Conservation (phyloP, 1,140 invertebrate species). For the Drosophila sturtevanti region DNA sequence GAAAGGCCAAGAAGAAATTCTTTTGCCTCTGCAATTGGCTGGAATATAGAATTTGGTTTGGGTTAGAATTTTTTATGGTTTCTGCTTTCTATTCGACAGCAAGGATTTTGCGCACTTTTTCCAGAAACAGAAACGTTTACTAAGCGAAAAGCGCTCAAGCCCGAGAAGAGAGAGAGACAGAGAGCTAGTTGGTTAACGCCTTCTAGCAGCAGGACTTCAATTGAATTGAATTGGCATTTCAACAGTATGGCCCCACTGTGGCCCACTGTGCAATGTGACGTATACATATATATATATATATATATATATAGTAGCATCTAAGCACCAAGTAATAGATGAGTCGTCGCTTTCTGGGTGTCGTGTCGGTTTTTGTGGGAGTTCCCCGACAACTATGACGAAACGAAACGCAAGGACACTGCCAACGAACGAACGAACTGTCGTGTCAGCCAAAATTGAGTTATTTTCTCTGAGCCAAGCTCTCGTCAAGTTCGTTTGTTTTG, state of each 20-base stretch:
- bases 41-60: conserved; percentile 37
- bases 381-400: conserved; percentile 34
- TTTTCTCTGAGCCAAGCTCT: conserved; percentile 41
- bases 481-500: conserved; percentile 33
- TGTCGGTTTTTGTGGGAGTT: conserved; percentile 64
- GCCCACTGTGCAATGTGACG: conserved; percentile 40
- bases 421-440: conserved; percentile 25
- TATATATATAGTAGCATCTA: conserved; percentile 33
- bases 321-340: conserved; percentile 35
- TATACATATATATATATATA: not conserved
- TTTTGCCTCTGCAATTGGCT: conserved; percentile 64
- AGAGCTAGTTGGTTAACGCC: conserved; percentile 75
- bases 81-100: conserved; percentile 69
- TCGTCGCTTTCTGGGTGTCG: conserved; percentile 21
- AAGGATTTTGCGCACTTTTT: conserved; percentile 78
- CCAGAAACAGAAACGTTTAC: conserved; percentile 7
- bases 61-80: conserved; percentile 8
- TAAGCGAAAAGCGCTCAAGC: conserved; percentile 49
- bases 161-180: conserved; percentile 47
- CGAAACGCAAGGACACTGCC: conserved; percentile 20
- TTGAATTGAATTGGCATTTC: conserved; percentile 52
- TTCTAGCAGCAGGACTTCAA: conserved; percentile 69
- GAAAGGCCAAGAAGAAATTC: not conserved
- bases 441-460: conserved; percentile 64
- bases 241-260: conserved; percentile 46